Conservation (phyloP, 2,797 vertebrate genomes). For the Anguilla pacifica region DNA sequence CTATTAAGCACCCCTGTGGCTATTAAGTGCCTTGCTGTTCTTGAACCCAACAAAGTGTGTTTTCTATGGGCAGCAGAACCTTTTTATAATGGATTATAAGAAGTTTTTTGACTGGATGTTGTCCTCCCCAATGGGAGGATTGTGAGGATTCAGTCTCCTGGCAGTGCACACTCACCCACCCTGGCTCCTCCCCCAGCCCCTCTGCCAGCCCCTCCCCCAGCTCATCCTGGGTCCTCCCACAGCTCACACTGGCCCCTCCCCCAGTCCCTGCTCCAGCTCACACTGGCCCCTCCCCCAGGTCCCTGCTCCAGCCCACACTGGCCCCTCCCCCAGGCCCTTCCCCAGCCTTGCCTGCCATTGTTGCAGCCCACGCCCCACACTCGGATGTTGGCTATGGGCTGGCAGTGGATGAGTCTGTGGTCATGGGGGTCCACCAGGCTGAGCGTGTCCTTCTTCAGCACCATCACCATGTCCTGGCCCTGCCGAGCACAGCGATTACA, state of each 20-base stretch:
- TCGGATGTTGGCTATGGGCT: constrained; percentile 93
- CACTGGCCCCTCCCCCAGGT: not conserved
- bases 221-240: not conserved
- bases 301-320: not conserved
- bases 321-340: not conserved
- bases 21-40: not conserved
- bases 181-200: constrained; percentile 48
- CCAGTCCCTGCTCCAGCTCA: not conserved
- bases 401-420: constrained; percentile 86
- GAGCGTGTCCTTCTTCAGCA: constrained; percentile 92
- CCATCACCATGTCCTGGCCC: constrained; percentile 93
- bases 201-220: constrained; percentile 74
- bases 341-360: constrained; percentile 83
- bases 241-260: no score
- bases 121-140: no score
- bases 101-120: no score
- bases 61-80: not conserved
- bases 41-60: not conserved
- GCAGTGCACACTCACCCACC: no score
- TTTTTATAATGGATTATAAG: no score
- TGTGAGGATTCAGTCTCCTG: no score
- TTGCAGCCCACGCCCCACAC: constrained; percentile 97
- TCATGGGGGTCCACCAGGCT: constrained; percentile 89
- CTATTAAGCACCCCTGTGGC: not conserved
- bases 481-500: constrained; percentile 47